Evolutionary conservation across 2,113 vertebrate species (phyloP).

Genomic region (Stigmatopora nigra): DNA sequence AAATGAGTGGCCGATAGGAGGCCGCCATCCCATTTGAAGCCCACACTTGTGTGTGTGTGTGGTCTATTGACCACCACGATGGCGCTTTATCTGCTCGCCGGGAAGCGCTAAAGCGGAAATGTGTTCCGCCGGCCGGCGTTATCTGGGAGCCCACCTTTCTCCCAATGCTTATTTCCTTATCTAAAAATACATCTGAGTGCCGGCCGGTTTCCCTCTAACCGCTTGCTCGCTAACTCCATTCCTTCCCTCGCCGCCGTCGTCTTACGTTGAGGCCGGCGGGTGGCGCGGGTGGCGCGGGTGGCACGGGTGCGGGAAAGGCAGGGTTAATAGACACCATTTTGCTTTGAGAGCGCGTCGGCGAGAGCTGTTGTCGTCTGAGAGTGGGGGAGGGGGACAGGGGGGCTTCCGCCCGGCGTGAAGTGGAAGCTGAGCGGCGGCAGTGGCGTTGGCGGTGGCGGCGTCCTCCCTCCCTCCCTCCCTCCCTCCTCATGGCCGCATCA

Average conservation of each 20-base stretch:
- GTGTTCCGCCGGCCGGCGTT: neutral
- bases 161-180: neutral
- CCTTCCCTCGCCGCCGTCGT: neutral
- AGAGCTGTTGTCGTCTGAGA: neutral
- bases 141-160: neutral
- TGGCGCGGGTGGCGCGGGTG: too few relatives aligned
- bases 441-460: neutral
- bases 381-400: neutral
- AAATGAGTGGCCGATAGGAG: too few relatives aligned
- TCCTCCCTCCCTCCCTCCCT: too few relatives aligned
- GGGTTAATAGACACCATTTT: neutral
- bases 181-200: neutral
- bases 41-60: too few relatives aligned
- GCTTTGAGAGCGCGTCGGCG: neutral
- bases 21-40: too few relatives aligned
- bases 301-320: too few relatives aligned
- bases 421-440: neutral
- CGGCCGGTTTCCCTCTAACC: neutral
- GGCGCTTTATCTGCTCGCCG: neutral
- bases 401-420: neutral
- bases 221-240: neutral
- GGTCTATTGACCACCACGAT: too few relatives aligned
- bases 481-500: neutral
- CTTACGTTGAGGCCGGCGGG: too few relatives aligned
- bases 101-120: neutral